Evolutionary conservation across 2,888 invertebrate species (phyloP).

Genomic region (Cordilura impudica): DNA sequence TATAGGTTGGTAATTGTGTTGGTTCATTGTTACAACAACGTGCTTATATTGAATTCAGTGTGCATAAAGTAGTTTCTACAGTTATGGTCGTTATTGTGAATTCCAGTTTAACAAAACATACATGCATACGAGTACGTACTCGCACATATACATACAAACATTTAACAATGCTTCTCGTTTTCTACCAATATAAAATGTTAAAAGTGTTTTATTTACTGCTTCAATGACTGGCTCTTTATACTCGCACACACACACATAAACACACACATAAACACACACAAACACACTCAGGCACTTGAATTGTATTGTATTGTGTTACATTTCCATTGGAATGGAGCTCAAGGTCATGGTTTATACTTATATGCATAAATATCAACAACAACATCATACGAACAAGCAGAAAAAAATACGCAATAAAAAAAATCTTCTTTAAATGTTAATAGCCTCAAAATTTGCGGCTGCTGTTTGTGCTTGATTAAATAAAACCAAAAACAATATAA

Average conservation of each 20-base stretch:
- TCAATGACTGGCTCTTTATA: conserved; percentile 39
- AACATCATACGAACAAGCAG: background rate
- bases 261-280: background rate
- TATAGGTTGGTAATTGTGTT: background rate
- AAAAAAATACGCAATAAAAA: conserved; percentile 3
- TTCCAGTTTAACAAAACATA: background rate
- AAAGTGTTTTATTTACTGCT: conserved; percentile 45
- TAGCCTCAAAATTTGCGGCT: conserved; percentile 16
- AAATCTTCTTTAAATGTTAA: conserved; percentile 45
- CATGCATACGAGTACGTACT: background rate
- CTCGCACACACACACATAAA: background rate
- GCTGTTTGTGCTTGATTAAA: background rate
- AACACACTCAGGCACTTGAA: conserved; percentile 21
- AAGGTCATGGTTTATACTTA: conserved; percentile 51
- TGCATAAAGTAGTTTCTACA: background rate
- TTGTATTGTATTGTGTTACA: conserved; percentile 45
- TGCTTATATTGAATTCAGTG: background rate
- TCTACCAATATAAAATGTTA: background rate
- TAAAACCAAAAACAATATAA: background rate
- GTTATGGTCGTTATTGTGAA: background rate
- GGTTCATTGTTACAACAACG: background rate
- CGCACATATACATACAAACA: background rate
- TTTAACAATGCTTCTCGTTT: conserved; percentile 42
- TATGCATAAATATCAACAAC: conserved; percentile 8
- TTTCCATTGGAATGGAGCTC: conserved; percentile 57